Evolutionary conservation across 2,113 vertebrate species (phyloP).

Genomic region (Vulpes vulpes): DNA sequence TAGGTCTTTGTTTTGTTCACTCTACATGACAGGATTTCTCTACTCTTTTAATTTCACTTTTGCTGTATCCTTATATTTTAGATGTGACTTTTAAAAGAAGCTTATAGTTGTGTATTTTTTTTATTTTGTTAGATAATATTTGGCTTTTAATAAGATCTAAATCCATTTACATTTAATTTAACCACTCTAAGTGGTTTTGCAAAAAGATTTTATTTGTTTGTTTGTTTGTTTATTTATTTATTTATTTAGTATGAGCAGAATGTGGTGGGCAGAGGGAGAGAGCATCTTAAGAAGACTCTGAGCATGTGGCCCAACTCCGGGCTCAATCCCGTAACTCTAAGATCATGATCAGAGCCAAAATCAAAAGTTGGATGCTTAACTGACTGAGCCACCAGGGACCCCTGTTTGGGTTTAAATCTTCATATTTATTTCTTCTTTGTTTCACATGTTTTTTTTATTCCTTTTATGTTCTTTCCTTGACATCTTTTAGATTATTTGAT

Average conservation of each 20-base stretch:
- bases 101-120: too few relatives aligned
- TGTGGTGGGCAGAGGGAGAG: neutral
- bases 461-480: neutral
- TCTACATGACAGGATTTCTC: too few relatives aligned
- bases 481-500: neutral
- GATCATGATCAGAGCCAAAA: neutral
- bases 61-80: too few relatives aligned
- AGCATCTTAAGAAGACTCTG: neutral
- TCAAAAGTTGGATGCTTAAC: neutral
- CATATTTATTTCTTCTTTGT: neutral
- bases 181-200: too few relatives aligned
- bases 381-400: neutral
- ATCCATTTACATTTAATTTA: too few relatives aligned
- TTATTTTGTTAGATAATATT: too few relatives aligned
- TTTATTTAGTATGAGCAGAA: too few relatives aligned
- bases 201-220: neutral
- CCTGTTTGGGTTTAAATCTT: neutral
- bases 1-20: neutral
- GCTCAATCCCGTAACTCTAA: neutral
- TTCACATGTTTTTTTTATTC: neutral
- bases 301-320: neutral
- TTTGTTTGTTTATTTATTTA: neutral
- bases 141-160: too few relatives aligned
- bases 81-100: too few relatives aligned
- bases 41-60: too few relatives aligned